Conservation (phyloP, 1,140 invertebrate genomes). For the Nomia melanderi region DNA sequence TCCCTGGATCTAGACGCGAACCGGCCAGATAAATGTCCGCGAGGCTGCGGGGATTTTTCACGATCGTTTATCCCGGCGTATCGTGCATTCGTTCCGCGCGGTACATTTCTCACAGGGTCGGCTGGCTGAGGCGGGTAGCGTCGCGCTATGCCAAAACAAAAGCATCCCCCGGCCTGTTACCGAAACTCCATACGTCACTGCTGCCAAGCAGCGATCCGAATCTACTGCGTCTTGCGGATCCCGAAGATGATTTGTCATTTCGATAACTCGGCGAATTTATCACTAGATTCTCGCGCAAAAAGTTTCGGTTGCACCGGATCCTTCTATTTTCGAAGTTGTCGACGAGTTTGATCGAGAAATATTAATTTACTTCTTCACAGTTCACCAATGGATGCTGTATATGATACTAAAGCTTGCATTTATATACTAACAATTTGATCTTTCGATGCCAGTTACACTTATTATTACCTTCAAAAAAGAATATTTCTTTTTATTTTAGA, state of each 20-base stretch:
- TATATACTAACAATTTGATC: too few relatives aligned
- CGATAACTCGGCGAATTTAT: constrained; percentile 21
- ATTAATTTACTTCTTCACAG: too few relatives aligned
- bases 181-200: constrained; percentile 7
- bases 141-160: not conserved
- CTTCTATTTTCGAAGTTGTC: too few relatives aligned
- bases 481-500: too few relatives aligned
- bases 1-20: constrained; percentile 22
- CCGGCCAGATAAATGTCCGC: constrained; percentile 30
- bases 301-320: too few relatives aligned
- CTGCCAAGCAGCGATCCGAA: not conserved
- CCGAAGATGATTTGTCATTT: constrained; percentile 3
- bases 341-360: not conserved
- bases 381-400: too few relatives aligned
- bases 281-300: too few relatives aligned
- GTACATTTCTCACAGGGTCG: constrained; percentile 17
- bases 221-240: constrained; percentile 3
- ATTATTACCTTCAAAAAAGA: too few relatives aligned
- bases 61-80: constrained; percentile 33
- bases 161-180: not conserved
- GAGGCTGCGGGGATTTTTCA: constrained; percentile 30
- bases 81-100: constrained; percentile 23
- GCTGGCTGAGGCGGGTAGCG: too few relatives aligned
- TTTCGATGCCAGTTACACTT: too few relatives aligned
- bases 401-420: too few relatives aligned